Conservation (phyloP, 2,888 invertebrate species). For the Lamellibrachia satsuma region DNA sequence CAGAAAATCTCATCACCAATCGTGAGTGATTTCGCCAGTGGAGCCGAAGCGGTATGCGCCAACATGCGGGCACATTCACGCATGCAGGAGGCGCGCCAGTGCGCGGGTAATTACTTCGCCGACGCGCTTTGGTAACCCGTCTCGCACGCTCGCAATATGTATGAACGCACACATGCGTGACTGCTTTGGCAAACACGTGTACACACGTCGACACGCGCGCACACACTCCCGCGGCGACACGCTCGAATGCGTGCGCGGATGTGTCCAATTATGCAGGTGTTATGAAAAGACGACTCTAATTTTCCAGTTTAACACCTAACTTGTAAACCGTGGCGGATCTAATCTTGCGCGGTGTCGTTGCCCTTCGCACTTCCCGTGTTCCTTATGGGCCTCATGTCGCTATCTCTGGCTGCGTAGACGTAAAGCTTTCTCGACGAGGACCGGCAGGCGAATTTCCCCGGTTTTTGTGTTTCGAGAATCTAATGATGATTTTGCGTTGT, state of each 20-base stretch:
- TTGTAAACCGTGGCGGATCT: neutral
- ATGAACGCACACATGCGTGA: neutral
- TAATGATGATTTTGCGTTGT: neutral
- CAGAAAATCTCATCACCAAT: neutral
- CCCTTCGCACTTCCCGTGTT: neutral
- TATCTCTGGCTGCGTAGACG: neutral
- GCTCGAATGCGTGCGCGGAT: slow-evolving; percentile 6
- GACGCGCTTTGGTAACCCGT: neutral
- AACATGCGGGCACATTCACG: slow-evolving; percentile 17
- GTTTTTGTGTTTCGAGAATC: neutral
- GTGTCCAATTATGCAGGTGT: neutral
- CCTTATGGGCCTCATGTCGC: neutral
- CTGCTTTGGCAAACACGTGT: neutral
- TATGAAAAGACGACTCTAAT: neutral
- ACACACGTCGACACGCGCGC: slow-evolving; percentile 4
- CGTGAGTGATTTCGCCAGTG: neutral
- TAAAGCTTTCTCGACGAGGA: neutral
- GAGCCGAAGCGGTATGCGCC: neutral
- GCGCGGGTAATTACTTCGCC: neutral
- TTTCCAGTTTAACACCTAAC: neutral
- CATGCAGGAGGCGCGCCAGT: neutral
- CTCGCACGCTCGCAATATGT: neutral
- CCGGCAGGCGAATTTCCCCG: neutral
- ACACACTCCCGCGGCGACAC: neutral
- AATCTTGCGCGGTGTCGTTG: neutral